Conservation (phyloP, 2,797 vertebrate genomes). For the Xenopus petersii region DNA sequence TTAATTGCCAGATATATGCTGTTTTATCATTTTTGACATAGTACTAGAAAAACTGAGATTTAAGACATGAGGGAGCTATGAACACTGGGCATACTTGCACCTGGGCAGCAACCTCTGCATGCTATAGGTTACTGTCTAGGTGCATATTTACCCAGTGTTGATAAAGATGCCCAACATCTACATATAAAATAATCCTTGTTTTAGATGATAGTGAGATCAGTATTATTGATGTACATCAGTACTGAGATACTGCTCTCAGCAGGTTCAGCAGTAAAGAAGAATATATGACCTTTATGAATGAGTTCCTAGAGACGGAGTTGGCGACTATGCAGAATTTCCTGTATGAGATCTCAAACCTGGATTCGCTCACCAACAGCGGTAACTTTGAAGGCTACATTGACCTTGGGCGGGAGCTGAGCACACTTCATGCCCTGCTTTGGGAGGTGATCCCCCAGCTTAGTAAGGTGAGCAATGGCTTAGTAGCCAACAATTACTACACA, state of each 20-base stretch:
- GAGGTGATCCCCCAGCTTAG: conserved; percentile 95
- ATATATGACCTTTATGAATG: conserved; percentile 98
- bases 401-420: conserved; percentile 92
- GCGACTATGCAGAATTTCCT: conserved; percentile 97
- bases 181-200: too few relatives aligned
- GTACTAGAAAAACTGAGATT: too few relatives aligned
- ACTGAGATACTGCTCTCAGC: conserved; percentile 31
- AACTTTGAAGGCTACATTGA: conserved; percentile 97
- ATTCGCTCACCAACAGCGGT: conserved; percentile 90
- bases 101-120: too few relatives aligned
- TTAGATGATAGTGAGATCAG: background rate
- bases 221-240: background rate
- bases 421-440: conserved; percentile 92
- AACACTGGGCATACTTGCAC: too few relatives aligned
- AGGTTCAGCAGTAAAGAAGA: conserved; percentile 94
- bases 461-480: conserved; percentile 71
- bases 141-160: too few relatives aligned
- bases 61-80: too few relatives aligned
- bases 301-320: conserved; percentile 97
- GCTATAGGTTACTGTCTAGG: background rate
- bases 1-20: too few relatives aligned
- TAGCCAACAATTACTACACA: too few relatives aligned
- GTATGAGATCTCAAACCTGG: conserved; percentile 95
- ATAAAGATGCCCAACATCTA: too few relatives aligned
- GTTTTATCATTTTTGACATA: too few relatives aligned